Evolutionary conservation across 2,888 invertebrate species (phyloP).

Genomic region (Neoitamus cyanurus): DNA sequence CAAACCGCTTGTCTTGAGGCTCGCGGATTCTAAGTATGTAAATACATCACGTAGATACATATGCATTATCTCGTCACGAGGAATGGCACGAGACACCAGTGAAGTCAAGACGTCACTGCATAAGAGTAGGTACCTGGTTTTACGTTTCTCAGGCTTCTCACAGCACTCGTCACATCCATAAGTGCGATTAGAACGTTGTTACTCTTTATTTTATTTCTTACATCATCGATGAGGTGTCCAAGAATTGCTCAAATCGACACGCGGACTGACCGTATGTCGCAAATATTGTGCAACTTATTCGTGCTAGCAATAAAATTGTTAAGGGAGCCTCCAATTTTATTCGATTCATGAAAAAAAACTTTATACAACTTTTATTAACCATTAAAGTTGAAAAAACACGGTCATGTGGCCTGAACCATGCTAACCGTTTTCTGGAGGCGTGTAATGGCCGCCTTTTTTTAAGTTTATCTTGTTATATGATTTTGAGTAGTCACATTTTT

Average conservation of each 20-base stretch:
- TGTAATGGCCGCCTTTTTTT: too few species aligned
- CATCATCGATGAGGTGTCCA: background rate
- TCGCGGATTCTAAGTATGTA: background rate
- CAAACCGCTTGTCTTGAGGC: background rate
- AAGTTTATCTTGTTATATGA: too few species aligned
- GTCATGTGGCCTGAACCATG: too few species aligned
- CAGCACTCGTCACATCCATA: background rate
- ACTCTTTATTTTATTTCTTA: background rate
- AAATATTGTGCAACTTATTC: background rate
- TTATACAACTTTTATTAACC: too few species aligned
- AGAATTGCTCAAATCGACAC: background rate
- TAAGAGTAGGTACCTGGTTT: background rate
- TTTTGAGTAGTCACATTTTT: too few species aligned
- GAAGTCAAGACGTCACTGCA: background rate
- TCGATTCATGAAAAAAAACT: too few species aligned
- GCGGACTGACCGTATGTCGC: background rate
- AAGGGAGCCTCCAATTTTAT: too few species aligned
- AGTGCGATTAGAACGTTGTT: background rate
- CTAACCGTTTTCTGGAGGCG: too few species aligned
- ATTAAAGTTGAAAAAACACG: too few species aligned
- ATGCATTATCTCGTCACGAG: background rate
- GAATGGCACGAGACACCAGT: background rate
- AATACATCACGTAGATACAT: background rate
- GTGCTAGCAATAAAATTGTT: too few species aligned
- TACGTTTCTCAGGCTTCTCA: background rate